A percentile compares a stretch with the other conserved stretches of the same genome.
Evolutionary conservation across 2,113 vertebrate genomes (phyloP).

Genomic region (Zosterops borbonicus): DNA sequence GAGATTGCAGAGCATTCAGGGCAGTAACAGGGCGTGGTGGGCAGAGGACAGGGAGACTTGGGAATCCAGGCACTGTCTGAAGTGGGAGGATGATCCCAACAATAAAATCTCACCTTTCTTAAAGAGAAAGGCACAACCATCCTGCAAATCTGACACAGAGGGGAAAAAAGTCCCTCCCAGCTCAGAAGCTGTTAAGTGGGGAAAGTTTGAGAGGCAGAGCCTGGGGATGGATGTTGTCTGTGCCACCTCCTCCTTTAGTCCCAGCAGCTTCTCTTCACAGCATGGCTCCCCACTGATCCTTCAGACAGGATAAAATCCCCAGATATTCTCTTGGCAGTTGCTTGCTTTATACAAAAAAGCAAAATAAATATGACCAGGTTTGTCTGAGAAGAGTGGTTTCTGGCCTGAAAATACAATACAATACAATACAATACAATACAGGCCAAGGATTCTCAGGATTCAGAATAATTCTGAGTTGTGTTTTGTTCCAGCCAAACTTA

Average conservation of each 20-base stretch:
- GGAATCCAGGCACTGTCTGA: not conserved
- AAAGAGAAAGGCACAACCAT: not conserved
- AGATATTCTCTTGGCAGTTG: not conserved
- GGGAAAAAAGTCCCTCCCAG: not conserved
- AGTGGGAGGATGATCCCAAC: not conserved
- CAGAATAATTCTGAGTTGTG: not conserved
- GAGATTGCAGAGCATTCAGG: not conserved
- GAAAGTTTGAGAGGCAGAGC: not conserved
- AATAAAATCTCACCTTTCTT: not conserved
- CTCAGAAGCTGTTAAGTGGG: not conserved
- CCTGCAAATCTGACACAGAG: not conserved
- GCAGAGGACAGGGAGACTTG: not conserved
- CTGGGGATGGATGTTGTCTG: not conserved
- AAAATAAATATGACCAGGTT: not conserved
- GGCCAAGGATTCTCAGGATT: not conserved
- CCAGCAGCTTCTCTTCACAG: not conserved
- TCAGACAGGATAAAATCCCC: not conserved
- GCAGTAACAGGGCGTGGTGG: accelerated
- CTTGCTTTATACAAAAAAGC: not conserved
- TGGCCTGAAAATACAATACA: not conserved
- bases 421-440: not conserved
- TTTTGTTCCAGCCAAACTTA: not conserved
- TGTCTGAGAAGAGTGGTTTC: not conserved
- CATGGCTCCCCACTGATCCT: not conserved
- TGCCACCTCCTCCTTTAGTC: not conserved